Evolutionary conservation across 2,888 invertebrate species (phyloP).

Genomic region (Spisula subtruncata): DNA sequence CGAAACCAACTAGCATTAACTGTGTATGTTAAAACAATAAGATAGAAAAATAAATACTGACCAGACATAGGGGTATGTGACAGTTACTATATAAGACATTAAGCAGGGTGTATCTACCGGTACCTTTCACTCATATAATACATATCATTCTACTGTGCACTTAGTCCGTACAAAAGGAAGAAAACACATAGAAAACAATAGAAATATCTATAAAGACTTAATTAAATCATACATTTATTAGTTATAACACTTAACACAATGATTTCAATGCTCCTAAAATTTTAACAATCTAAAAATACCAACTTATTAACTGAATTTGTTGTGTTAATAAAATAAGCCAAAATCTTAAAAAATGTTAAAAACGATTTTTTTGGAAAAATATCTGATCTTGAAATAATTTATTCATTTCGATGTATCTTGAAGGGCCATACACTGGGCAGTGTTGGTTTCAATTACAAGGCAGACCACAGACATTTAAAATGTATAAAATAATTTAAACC

Average conservation of each 20-base stretch:
- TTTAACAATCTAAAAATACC: background rate
- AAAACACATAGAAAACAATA: background rate
- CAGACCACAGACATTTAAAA: too few species aligned
- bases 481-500: too few species aligned
- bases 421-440: too few species aligned
- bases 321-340: too few species aligned
- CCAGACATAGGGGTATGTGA: background rate
- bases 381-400: too few species aligned
- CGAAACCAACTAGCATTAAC: background rate
- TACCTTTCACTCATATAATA: background rate
- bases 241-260: background rate
- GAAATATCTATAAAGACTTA: slow-evolving; percentile 5
- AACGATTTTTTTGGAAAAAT: too few species aligned
- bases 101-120: background rate
- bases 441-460: too few species aligned
- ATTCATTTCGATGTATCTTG: too few species aligned
- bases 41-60: slow-evolving; percentile 7
- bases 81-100: background rate
- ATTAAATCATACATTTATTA: background rate
- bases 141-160: background rate
- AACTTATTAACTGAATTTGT: background rate
- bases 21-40: background rate
- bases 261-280: background rate
- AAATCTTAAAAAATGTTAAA: too few species aligned
- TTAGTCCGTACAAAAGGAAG: background rate